A percentile compares a stretch with the other conserved stretches of the same genome.
Evolutionary conservation across 64 coral and sea anemone genomes (phyloP).

Genomic region (Dendrophyllia cribrosa): DNA sequence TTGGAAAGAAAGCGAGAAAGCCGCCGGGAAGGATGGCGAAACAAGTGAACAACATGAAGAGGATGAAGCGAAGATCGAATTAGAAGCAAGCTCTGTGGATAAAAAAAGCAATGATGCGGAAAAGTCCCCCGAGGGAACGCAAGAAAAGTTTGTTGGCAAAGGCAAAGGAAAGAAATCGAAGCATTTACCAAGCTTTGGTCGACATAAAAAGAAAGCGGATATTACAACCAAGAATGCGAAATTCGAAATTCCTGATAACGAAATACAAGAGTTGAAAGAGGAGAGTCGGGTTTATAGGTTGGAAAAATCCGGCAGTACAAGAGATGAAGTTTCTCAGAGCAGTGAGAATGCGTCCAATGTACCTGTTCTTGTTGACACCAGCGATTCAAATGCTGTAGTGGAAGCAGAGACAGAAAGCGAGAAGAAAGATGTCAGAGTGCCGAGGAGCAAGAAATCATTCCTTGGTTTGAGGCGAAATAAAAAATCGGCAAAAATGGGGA

Average conservation of each 20-base stretch:
- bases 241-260: not conserved
- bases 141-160: not conserved
- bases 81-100: not conserved
- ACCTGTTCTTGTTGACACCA: not conserved
- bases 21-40: not conserved
- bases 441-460: conserved; percentile 15
- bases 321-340: not conserved
- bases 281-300: not conserved
- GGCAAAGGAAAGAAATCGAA: conserved; percentile 26
- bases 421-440: not conserved
- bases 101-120: not conserved
- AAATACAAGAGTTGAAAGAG: not conserved
- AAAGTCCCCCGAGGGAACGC: conserved; percentile 13
- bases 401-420: not conserved
- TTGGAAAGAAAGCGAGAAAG: not conserved
- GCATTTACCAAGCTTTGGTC: conserved; percentile 35
- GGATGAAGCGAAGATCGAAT: conserved; percentile 7
- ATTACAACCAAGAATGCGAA: not conserved
- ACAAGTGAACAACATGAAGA: not conserved
- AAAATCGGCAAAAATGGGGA: not conserved
- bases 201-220: conserved; percentile 14
- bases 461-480: conserved; percentile 13
- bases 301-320: not conserved
- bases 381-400: not conserved
- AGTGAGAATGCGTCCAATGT: not conserved